Evolutionary conservation across 2,113 vertebrate species (phyloP), one percentile per base, ranked within the genome.

Genomic region (Alaudala cheleensis): DNA sequence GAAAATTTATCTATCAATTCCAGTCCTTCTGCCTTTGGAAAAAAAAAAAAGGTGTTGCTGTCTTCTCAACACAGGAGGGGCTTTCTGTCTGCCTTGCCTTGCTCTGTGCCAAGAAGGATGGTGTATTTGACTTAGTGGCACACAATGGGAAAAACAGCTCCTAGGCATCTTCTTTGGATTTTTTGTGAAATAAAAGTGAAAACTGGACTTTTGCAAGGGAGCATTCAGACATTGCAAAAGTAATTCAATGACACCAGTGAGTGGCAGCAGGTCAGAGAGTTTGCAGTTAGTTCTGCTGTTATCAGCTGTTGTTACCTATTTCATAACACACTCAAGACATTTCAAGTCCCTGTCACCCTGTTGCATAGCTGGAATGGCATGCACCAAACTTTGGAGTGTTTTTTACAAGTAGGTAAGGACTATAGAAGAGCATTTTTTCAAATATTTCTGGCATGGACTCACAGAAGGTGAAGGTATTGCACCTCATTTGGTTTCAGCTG

Each of bases 241-340:
- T 53, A 50, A 40, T 0, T 0, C 25, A 26, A 0, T 76, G 10
- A 56, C 4, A 26, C 22, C 39, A 15, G 47, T 28, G 40, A 25
- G 53, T 54, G 61, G 72, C 71, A 77, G 78, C 47, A 37, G 67
- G 58, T 86, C 42, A 31, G 44, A 69, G 83, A 74, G 81, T 71
- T 40, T 77, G 72, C 1, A 2, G 51, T 21, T 37, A 0, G 0
- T 37, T 76, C 42, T 56, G 37, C 67, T 93, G 7, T 81, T 72
- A 44, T 3, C 47, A 72, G 45, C 15, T 40, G 47, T 56, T 85
- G 40, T 11, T 51, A 66, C 7, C 57, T 92, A 25, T 72, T 85
- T 37, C 56, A 6, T 69, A 61, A 70, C 40, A 40, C 31, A 24
- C 26, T 54, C 44, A 4, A 14, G 12, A 74, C 3, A 54, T 28